These are phyloP conservation scores for Dioctria linearis DNA, from an alignment of 2,888 invertebrate species.

Conservation along the genomic window DNA sequence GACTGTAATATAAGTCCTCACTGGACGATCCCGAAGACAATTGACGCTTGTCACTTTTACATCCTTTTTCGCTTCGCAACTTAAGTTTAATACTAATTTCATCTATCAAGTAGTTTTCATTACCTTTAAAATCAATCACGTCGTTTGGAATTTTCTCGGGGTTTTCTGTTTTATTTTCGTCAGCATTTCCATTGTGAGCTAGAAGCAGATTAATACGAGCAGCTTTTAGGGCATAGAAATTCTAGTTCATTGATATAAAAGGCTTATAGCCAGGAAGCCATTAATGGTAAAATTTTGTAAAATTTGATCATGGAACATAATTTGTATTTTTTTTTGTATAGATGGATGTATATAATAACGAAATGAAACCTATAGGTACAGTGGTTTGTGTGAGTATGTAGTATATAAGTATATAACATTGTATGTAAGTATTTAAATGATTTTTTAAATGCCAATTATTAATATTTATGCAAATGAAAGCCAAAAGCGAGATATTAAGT, in stretches of 20 bases:
- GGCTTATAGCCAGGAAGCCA: conserved; percentile 25
- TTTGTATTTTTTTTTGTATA: conserved; percentile 28
- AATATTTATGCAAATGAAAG: conserved; percentile 17
- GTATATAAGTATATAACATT: background rate
- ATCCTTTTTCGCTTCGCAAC: conserved; percentile 40
- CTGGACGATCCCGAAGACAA: conserved; percentile 64
- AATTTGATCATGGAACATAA: background rate
- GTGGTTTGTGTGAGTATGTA: too few relatives aligned
- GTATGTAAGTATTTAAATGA: background rate
- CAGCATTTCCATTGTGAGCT: conserved; percentile 54
- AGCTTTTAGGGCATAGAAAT: conserved; percentile 44
- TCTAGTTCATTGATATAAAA: conserved; percentile 9
- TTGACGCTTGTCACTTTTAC: background rate
- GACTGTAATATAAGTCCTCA: conserved; percentile 69
- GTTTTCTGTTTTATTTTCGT: conserved; percentile 43
- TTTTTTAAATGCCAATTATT: background rate
- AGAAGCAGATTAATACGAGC: conserved; percentile 56
- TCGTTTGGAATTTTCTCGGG: conserved; percentile 19
- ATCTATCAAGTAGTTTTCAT: conserved; percentile 44
- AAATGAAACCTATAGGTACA: background rate
- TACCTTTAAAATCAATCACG: conserved; percentile 32
- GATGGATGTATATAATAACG: background rate
- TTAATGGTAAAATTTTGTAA: conserved; percentile 1
- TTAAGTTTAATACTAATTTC: conserved; percentile 50
- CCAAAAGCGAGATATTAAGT: conserved; percentile 21